Evolutionary conservation across 2,888 invertebrate species (phyloP).

Genomic region (Buathra laborator): DNA sequence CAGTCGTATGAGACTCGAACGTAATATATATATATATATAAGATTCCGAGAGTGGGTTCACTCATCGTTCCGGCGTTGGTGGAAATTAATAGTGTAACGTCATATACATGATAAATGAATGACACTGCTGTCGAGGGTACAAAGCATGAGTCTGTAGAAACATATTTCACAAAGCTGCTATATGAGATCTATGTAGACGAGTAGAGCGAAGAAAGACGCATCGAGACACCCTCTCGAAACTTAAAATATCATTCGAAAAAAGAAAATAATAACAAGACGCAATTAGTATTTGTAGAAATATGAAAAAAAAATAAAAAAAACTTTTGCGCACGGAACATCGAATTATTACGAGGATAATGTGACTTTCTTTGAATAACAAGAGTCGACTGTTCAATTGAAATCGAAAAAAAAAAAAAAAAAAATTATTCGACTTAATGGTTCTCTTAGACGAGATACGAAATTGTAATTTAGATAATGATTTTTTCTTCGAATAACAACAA

Average conservation of each 20-base stretch:
- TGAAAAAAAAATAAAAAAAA: slow-evolving; percentile 1
- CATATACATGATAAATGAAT: slow-evolving; percentile 27
- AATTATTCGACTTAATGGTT: not conserved
- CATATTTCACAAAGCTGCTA: slow-evolving; percentile 7
- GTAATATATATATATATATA: slow-evolving; percentile 3
- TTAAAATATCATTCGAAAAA: slow-evolving; percentile 22
- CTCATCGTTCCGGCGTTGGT: slow-evolving; percentile 20
- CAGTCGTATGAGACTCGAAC: not conserved
- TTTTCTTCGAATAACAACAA: not conserved
- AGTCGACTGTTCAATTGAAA: not conserved
- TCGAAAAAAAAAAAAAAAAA: not conserved
- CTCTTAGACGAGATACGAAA: not conserved
- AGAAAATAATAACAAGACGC: not conserved
- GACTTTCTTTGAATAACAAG: not conserved
- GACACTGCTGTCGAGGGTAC: slow-evolving; percentile 24
- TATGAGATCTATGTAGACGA: not conserved
- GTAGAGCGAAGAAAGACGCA: slow-evolving; percentile 1
- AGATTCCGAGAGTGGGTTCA: slow-evolving; percentile 1
- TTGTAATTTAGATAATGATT: not conserved
- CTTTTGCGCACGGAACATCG: not conserved
- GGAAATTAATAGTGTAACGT: slow-evolving; percentile 23
- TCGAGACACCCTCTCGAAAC: not conserved
- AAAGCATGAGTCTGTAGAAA: slow-evolving; percentile 18
- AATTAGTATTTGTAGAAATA: slow-evolving; percentile 4
- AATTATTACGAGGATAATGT: not conserved